Evolutionary conservation across 2,797 vertebrate species (phyloP).

Genomic region (Alectoris magna): DNA sequence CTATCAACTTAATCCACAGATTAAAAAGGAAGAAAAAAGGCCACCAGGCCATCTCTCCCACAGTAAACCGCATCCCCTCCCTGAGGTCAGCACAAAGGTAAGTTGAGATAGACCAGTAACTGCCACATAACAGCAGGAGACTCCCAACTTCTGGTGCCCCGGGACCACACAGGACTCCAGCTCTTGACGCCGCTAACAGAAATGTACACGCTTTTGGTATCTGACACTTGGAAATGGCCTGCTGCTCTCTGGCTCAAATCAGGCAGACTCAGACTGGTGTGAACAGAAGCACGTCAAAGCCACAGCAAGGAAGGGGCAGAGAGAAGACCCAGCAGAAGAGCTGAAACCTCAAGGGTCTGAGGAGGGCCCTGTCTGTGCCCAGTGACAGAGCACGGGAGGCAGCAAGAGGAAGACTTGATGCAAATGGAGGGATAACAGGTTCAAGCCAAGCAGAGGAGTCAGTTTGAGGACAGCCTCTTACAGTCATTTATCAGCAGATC

Average conservation of each 20-base stretch:
- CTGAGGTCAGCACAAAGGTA: not conserved
- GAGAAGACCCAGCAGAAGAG: not conserved
- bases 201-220: not conserved
- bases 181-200: not conserved
- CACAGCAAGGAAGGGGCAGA: not conserved
- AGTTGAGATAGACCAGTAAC: not conserved
- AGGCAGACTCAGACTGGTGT: not conserved
- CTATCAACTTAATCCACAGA: not conserved
- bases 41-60: not conserved
- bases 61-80: not conserved
- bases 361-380: not conserved
- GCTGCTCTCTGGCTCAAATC: not conserved
- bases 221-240: not conserved
- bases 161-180: not conserved
- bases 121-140: not conserved
- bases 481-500: not conserved
- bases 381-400: not conserved
- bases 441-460: not conserved
- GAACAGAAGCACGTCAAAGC: not conserved
- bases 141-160: not conserved
- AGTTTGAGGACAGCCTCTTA: not conserved
- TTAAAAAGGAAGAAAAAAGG: not conserved
- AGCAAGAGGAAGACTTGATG: not conserved
- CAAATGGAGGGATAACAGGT: not conserved
- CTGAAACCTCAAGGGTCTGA: not conserved